Conservation (phyloP, 2,888 invertebrate species). For the Parnassius orleans region DNA sequence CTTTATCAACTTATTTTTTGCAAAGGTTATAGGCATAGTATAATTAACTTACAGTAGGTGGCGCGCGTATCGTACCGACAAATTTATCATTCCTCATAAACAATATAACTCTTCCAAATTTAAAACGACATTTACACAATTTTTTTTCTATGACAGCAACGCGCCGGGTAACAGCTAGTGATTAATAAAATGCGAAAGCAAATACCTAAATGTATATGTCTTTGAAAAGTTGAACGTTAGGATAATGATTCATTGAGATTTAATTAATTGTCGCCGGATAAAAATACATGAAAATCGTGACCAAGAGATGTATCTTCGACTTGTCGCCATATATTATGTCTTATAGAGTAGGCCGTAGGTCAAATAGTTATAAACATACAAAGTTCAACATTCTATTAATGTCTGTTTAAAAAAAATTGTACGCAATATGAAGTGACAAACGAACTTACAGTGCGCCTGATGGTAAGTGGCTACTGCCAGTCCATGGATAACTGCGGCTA, state of each 20-base stretch:
- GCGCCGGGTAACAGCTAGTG: too few species aligned
- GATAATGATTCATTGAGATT: constrained; percentile 7
- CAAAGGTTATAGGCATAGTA: too few species aligned
- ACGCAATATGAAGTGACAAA: constrained; percentile 7
- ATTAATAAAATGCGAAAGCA: not conserved
- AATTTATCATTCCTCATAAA: too few species aligned
- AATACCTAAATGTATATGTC: not conserved
- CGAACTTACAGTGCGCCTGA: too few species aligned
- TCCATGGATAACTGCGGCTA: too few species aligned
- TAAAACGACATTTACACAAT: too few species aligned
- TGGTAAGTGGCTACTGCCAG: too few species aligned
- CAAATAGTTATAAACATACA: constrained; percentile 31
- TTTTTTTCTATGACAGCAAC: too few species aligned
- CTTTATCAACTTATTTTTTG: too few species aligned
- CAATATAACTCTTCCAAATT: too few species aligned
- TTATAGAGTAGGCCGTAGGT: constrained; percentile 29
- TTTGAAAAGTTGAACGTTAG: constrained; percentile 2
- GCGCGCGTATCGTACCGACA: too few species aligned
- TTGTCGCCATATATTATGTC: constrained; percentile 21
- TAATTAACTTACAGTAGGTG: too few species aligned
- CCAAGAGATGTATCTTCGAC: constrained; percentile 8
- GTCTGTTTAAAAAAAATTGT: constrained; percentile 28
- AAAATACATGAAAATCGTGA: constrained; percentile 22
- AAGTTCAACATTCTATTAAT: constrained; percentile 42
- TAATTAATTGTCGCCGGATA: constrained; percentile 14